phyloP scores from a whole-genome alignment of 2,888 invertebrate species.

The Ophion ventricosus region DNA sequence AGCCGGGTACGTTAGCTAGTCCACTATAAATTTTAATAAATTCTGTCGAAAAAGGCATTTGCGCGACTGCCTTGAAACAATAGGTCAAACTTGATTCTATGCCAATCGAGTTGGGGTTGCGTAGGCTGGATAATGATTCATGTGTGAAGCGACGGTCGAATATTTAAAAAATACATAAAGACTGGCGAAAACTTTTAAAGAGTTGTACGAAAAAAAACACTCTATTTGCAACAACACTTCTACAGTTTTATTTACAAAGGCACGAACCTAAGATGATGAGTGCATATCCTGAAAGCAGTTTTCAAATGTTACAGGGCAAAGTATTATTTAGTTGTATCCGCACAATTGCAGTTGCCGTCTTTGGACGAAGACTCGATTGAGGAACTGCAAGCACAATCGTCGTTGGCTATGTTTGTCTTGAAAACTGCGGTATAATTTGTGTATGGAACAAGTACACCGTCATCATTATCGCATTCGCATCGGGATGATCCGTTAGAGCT shows the following conservation, averaged over 20 bases:
- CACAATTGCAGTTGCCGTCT: conserved; percentile 38
- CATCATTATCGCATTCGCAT: conserved; percentile 29
- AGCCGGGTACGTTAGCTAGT: too few species aligned
- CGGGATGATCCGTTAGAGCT: neutral
- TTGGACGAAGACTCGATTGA: conserved; percentile 27
- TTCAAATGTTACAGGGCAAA: neutral
- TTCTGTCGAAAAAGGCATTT: too few species aligned
- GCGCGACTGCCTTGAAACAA: too few species aligned
- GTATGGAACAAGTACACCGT: conserved; percentile 13
- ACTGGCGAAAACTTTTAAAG: neutral
- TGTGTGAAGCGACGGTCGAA: too few species aligned
- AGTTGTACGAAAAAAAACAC: neutral
- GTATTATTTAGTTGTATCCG: neutral
- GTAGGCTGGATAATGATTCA: too few species aligned
- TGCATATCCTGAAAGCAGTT: conserved; percentile 2
- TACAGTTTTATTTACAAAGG: conserved; percentile 17
- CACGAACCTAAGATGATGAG: conserved; percentile 4
- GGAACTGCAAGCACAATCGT: conserved; percentile 7
- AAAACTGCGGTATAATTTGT: conserved; percentile 28
- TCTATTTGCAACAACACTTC: neutral
- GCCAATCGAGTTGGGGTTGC: too few species aligned
- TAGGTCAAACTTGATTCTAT: too few species aligned
- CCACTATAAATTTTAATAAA: too few species aligned
- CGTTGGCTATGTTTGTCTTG: neutral
- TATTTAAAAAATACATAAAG: too few species aligned